phyloP scores from a whole-genome alignment of 2,113 vertebrate genomes.

The Brachyistius frenatus region DNA sequence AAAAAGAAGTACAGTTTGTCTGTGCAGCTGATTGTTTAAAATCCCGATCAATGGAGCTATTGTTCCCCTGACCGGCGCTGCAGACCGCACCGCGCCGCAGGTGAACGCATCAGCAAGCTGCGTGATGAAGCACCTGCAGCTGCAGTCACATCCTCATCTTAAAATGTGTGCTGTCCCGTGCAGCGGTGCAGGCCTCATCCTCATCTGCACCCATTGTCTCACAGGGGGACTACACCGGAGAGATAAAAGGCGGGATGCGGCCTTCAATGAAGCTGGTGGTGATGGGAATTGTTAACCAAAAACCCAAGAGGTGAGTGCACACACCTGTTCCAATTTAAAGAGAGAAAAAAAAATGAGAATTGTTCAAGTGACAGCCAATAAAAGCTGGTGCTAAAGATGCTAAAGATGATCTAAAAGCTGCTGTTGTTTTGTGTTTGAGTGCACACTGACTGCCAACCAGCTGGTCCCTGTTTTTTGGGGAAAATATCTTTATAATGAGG shows the following conservation, averaged over 20 bases:
- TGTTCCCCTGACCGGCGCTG: slow-evolving; percentile 53
- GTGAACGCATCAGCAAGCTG: neutral
- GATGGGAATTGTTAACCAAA: slow-evolving; percentile 86
- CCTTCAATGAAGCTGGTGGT: slow-evolving; percentile 86
- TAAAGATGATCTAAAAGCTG: neutral
- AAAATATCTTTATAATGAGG: slow-evolving; percentile 15
- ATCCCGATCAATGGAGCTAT: slow-evolving; percentile 58
- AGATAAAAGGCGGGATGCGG: slow-evolving; percentile 85
- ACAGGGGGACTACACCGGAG: slow-evolving; percentile 83
- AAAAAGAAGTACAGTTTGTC: too few relatives aligned
- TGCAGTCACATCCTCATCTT: neutral
- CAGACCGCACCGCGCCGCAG: slow-evolving; percentile 1
- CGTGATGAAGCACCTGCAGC: neutral
- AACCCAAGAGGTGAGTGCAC: slow-evolving; percentile 81
- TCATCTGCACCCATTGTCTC: slow-evolving; percentile 58
- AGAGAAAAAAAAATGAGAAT: too few relatives aligned
- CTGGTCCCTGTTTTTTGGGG: slow-evolving; percentile 18
- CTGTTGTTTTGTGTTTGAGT: slow-evolving; percentile 1
- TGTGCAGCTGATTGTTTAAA: slow-evolving; percentile 29
- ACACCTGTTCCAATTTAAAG: neutral
- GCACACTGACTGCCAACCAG: too few relatives aligned
- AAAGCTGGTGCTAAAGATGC: slow-evolving; percentile 10
- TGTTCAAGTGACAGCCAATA: neutral
- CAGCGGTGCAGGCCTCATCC: slow-evolving; percentile 17
- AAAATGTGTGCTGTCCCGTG: neutral